Conservation (phyloP, 2,113 vertebrate genomes). For the Perca schrenkii region DNA sequence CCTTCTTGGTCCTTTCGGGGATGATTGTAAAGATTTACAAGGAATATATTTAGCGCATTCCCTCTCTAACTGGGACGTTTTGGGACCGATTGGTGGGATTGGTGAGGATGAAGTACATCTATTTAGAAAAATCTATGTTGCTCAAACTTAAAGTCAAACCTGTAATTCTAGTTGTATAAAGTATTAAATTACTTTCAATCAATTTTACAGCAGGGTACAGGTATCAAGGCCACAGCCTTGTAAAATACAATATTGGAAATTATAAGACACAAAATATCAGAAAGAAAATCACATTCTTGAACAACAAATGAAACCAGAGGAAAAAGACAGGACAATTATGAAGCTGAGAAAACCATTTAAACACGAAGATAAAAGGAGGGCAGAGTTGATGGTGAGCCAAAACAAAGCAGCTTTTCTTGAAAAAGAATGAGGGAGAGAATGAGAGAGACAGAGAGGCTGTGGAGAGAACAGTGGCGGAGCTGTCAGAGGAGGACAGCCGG, state of each 20-base stretch:
- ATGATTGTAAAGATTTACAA: too few species aligned
- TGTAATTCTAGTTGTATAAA: background rate
- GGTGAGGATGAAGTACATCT: background rate
- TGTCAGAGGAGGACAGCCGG: constrained; percentile 42
- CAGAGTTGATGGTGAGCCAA: constrained; percentile 1
- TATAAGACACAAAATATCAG: background rate
- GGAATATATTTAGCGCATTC: too few species aligned
- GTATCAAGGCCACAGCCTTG: background rate
- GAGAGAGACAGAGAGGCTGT: constrained; percentile 10
- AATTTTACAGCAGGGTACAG: background rate
- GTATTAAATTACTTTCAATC: background rate
- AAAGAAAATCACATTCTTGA: background rate
- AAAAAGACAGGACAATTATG: background rate
- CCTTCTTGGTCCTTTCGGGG: too few species aligned
- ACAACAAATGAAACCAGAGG: background rate
- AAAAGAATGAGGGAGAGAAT: background rate
- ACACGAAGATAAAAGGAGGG: constrained; percentile 2
- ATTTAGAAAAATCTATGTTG: background rate
- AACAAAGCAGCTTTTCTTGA: background rate
- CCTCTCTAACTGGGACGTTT: too few species aligned
- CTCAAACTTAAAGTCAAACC: background rate
- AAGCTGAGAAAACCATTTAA: background rate
- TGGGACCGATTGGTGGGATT: too few species aligned
- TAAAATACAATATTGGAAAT: background rate
- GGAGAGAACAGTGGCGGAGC: constrained; percentile 29